Conservation (phyloP, 2,797 vertebrate genomes). For the Liasis olivaceus region DNA sequence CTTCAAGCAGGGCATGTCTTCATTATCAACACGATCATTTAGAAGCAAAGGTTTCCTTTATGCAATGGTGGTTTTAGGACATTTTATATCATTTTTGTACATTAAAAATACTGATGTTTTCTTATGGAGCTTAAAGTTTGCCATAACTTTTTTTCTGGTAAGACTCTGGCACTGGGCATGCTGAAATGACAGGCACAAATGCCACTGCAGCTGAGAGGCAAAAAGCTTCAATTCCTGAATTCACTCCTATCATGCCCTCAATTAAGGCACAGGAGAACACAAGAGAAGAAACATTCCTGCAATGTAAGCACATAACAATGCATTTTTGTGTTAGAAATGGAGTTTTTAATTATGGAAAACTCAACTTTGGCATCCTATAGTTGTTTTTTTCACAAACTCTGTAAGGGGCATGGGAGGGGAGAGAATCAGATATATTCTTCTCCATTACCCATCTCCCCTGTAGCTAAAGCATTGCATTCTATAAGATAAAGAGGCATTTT, state of each 20-base stretch:
- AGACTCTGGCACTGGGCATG: background rate
- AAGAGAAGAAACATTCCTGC: background rate
- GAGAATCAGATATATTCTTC: slow-evolving; percentile 38
- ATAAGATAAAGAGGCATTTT: slow-evolving; percentile 57
- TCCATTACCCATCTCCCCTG: slow-evolving; percentile 45
- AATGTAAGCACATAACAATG: background rate
- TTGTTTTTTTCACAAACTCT: slow-evolving; percentile 43
- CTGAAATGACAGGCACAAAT: background rate
- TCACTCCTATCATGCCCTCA: background rate
- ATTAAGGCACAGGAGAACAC: background rate
- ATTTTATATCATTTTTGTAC: background rate
- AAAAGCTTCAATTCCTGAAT: background rate
- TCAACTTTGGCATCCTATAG: slow-evolving; percentile 1
- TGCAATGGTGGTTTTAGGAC: background rate
- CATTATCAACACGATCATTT: background rate
- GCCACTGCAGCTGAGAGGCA: background rate
- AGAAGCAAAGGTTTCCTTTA: background rate
- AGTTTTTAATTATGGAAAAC: slow-evolving; percentile 23
- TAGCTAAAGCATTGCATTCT: slow-evolving; percentile 53
- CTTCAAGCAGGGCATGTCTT: background rate
- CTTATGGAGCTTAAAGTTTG: background rate
- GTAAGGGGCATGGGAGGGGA: slow-evolving; percentile 25
- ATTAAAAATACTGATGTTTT: background rate
- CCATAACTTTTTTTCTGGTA: background rate
- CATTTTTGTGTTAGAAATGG: slow-evolving; percentile 37